These are phyloP conservation scores for Polietes domitor DNA, from an alignment of 2,888 invertebrate species.

Conservation along the genomic window DNA sequence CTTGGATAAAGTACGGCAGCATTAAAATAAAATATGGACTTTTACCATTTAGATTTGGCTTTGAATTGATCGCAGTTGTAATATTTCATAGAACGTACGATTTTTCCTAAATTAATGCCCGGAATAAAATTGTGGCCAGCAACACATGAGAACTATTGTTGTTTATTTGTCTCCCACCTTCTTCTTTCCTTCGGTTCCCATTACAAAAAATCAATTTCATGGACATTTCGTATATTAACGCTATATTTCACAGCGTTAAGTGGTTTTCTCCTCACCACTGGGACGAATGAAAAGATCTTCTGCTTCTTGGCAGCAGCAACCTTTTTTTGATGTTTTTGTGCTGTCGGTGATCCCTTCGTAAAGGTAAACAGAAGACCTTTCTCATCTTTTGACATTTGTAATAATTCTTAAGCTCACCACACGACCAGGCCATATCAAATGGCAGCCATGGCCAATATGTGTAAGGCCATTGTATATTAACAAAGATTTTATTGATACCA, in stretches of 20 bases:
- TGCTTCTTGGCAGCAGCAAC: slow-evolving; percentile 9
- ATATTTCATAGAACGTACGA: too few species aligned
- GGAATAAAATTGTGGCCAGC: too few species aligned
- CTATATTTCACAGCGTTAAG: slow-evolving; percentile 46
- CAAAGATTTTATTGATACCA: too few species aligned
- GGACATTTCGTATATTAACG: slow-evolving; percentile 50
- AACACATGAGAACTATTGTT: not conserved
- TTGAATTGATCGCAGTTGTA: too few species aligned
- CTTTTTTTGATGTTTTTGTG: slow-evolving; percentile 41
- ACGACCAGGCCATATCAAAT: slow-evolving; percentile 24
- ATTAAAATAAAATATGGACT: too few species aligned
- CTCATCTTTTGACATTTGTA: slow-evolving; percentile 61
- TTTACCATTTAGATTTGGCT: too few species aligned
- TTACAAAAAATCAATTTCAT: slow-evolving; percentile 37
- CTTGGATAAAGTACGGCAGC: slow-evolving; percentile 41
- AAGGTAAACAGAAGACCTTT: slow-evolving; percentile 44
- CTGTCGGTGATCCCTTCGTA: slow-evolving; percentile 41
- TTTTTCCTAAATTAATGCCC: too few species aligned
- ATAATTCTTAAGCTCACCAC: slow-evolving; percentile 56
- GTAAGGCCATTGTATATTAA: not conserved
- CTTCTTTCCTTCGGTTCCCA: not conserved
- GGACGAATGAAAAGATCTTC: too few species aligned
- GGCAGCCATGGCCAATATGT: slow-evolving; percentile 16
- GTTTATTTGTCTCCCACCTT: slow-evolving; percentile 23
- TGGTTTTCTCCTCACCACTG: slow-evolving; percentile 28